These are phyloP conservation scores for Lithobates pipiens DNA, from an alignment of 2,797 vertebrate genomes.

Conservation along the genomic window DNA sequence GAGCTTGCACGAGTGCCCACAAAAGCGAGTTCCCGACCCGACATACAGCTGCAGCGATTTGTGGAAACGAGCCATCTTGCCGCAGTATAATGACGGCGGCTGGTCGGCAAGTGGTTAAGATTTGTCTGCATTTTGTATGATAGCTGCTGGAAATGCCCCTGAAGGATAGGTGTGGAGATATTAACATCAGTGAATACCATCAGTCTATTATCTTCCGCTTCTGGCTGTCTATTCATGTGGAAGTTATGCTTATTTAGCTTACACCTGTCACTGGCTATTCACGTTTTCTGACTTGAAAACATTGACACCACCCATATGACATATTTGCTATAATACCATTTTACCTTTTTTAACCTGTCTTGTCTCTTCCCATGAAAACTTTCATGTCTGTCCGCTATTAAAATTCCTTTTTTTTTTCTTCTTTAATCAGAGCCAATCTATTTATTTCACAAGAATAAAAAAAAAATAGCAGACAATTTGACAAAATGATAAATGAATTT, in stretches of 20 bases:
- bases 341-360: not conserved
- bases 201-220: not conserved
- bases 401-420: too few species aligned
- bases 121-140: not conserved
- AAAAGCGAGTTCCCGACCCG: too few species aligned
- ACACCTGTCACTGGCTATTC: slow-evolving; percentile 7
- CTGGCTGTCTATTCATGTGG: not conserved
- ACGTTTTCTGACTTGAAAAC: not conserved
- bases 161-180: not conserved
- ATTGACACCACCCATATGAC: slow-evolving; percentile 6
- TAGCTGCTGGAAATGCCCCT: slow-evolving; percentile 10
- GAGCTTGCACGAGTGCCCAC: too few species aligned
- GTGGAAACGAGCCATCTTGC: too few species aligned
- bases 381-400: not conserved
- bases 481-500: too few species aligned
- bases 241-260: slow-evolving; percentile 9
- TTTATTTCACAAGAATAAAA: too few species aligned
- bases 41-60: too few species aligned
- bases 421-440: too few species aligned
- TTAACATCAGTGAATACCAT: not conserved
- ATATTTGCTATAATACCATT: not conserved
- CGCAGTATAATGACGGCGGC: too few species aligned
- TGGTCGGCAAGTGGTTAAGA: too few species aligned
- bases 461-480: too few species aligned
- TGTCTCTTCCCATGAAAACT: not conserved